Conservation (phyloP, 2,888 invertebrate species). For the Stratiomys singularior region DNA sequence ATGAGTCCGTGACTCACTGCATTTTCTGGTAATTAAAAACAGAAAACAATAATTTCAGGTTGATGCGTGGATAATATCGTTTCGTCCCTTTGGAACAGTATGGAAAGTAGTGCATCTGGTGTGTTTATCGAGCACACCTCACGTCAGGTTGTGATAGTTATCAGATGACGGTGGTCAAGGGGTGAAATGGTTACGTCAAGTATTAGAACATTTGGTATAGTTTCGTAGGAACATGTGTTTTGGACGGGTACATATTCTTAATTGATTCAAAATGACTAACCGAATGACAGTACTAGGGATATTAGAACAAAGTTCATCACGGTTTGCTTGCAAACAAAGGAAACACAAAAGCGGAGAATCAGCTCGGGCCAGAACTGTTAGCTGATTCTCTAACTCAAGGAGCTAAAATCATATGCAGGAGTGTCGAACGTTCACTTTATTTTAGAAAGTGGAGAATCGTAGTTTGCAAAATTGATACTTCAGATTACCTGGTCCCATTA, state of each 20-base stretch:
- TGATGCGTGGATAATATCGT: constrained; percentile 1
- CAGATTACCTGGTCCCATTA: too few relatives aligned
- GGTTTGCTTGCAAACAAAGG: too few relatives aligned
- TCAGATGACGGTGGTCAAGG: constrained; percentile 21
- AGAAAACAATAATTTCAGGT: constrained; percentile 10
- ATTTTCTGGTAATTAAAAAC: constrained; percentile 23
- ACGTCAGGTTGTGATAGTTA: constrained; percentile 13
- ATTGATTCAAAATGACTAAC: too few relatives aligned
- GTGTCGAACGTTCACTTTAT: too few relatives aligned
- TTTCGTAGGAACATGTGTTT: constrained; percentile 15
- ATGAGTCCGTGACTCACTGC: constrained; percentile 26
- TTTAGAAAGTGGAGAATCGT: too few relatives aligned
- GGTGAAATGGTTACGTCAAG: neutral
- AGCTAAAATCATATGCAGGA: too few relatives aligned
- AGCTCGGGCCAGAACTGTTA: too few relatives aligned
- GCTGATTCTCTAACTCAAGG: too few relatives aligned
- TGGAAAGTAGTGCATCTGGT: constrained; percentile 22
- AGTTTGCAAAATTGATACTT: too few relatives aligned
- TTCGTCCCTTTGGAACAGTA: neutral
- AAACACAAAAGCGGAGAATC: too few relatives aligned
- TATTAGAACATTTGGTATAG: neutral
- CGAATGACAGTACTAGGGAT: too few relatives aligned
- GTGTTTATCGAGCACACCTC: neutral
- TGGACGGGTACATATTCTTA: neutral
- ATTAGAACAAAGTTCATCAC: too few relatives aligned